These are phyloP conservation scores for Eupeodes luniger DNA, from an alignment of 2,888 invertebrate species.

Conservation along the genomic window DNA sequence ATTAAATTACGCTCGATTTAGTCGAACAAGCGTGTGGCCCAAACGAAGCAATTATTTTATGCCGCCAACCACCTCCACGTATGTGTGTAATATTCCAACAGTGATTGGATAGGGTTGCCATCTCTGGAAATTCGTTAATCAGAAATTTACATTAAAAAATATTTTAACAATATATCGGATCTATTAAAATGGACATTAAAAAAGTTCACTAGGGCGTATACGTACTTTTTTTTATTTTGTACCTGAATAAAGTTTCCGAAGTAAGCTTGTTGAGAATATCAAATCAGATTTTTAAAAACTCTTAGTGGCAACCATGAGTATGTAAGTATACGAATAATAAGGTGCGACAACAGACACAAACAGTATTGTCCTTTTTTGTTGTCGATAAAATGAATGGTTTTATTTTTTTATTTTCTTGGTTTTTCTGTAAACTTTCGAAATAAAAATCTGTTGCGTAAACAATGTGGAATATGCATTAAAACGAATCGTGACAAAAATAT, in stretches of 20 bases:
- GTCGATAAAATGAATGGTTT: constrained; percentile 58
- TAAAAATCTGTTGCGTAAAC: constrained; percentile 62
- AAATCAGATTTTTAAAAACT: too few species aligned
- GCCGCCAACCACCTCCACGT: not conserved
- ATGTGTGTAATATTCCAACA: not conserved
- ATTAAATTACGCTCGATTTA: constrained; percentile 72
- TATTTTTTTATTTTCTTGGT: not conserved
- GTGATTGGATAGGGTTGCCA: not conserved
- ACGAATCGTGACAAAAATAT: constrained; percentile 38
- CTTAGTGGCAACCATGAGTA: too few species aligned
- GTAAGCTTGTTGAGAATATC: too few species aligned
- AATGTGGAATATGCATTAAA: constrained; percentile 23
- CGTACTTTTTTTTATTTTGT: too few species aligned
- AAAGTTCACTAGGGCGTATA: too few species aligned
- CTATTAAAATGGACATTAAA: too few species aligned
- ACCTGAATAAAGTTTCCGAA: too few species aligned
- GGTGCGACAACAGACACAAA: constrained; percentile 8
- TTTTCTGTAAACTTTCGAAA: constrained; percentile 14
- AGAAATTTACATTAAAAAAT: too few species aligned
- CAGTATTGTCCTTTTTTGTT: constrained; percentile 17
- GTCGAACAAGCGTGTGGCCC: constrained; percentile 69
- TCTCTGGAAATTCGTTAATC: too few species aligned
- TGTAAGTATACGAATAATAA: not conserved
- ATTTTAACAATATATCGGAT: too few species aligned
- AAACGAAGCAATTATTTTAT: not conserved